Base-by-base conservation (phyloP, 2,888 invertebrate species). In the Trichogramma dendrolimi region DNA sequence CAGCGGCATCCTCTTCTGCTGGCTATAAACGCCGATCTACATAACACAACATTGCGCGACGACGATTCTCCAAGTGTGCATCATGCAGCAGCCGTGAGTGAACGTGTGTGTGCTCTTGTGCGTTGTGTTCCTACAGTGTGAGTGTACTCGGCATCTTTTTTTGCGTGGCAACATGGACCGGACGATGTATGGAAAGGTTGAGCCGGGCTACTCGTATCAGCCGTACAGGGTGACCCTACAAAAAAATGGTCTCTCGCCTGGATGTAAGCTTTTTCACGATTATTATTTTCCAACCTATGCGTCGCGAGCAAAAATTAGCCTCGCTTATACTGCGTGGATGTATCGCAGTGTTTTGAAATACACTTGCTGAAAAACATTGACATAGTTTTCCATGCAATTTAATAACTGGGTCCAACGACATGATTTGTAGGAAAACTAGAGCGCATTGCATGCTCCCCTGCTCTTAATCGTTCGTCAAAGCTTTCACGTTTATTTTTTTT, bases 101-200 rank as follows among this genome's bases (percentile, higher is more conserved):
- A 14, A 14, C 1, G 27, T 27, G 27, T 27, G 27, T 3, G 27
- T 27, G 27, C 27, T 27, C 27, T 27, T 27, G 1, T 27, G 27
- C 27, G 27, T 27, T 27, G 27, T 27, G 27, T 27, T 27, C 2
- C 2, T 27, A 3, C 27, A 27, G 27, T 27, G 48, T 63, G 42
- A 63, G 60, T 8, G 63, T 57, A 55, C 60, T 60, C 50, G 57
- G 54, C 10, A 63, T 39, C 11, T 11, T 42, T 43, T 55, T 14
- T 4, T 58, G 41, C 4, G 50, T 52, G 4, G 57, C 27, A 55
- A 38, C 39, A 92, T 93, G 92, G 92, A 93, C 85, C 86, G 92
- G 78, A 90, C 91, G 79, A 92, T 92, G 91, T 93, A 93, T 79
- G 92, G 92, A 70, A 92, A 92, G 83, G 85, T 91, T 76, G 86